Evolutionary conservation across 2,113 vertebrate genomes (phyloP).

Genomic region (Psittacara wagleri): DNA sequence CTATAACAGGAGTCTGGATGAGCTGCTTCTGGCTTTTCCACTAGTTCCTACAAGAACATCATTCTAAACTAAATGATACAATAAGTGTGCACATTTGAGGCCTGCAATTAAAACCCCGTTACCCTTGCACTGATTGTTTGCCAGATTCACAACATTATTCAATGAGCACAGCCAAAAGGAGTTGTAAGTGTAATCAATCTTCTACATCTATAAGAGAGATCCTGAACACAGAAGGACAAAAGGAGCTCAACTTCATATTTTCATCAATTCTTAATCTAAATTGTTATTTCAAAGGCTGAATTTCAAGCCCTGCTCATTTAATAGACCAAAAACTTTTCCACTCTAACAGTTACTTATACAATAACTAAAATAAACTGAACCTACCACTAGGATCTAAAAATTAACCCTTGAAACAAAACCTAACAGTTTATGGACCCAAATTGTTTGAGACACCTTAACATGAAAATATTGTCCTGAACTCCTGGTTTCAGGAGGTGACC

Average conservation of each 20-base stretch:
- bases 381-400: background rate
- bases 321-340: background rate
- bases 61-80: background rate
- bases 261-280: background rate
- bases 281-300: background rate
- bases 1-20: background rate
- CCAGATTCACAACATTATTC: background rate
- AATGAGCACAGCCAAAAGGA: background rate
- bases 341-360: background rate
- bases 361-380: background rate
- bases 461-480: background rate
- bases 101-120: background rate
- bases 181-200: background rate
- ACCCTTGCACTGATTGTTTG: background rate
- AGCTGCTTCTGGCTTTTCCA: background rate
- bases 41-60: background rate
- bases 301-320: background rate
- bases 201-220: background rate
- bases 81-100: background rate
- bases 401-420: background rate
- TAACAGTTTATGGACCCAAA: background rate
- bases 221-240: background rate
- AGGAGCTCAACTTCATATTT: background rate
- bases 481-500: background rate
- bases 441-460: background rate